Conservation (phyloP, 2,113 vertebrate species). For the Pelecanoides urinatrix region DNA sequence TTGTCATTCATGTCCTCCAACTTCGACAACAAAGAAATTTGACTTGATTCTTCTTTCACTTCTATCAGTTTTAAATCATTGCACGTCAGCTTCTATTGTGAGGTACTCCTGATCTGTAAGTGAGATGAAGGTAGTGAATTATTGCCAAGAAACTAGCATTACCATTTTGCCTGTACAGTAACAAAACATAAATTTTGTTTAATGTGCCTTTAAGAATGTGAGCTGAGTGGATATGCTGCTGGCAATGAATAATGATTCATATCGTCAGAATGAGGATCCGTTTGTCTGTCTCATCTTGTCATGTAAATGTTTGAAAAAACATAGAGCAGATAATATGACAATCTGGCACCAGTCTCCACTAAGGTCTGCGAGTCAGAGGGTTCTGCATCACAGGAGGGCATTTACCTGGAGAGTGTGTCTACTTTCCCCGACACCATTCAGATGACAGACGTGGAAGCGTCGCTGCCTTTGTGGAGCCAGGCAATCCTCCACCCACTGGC, state of each 20-base stretch:
- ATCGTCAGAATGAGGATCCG: background rate
- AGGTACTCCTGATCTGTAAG: background rate
- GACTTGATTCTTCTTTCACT: background rate
- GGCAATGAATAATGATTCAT: background rate
- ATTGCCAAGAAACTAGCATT: background rate
- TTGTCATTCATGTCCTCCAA: background rate
- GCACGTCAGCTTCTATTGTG: background rate
- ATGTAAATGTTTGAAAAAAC: background rate
- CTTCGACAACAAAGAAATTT: background rate
- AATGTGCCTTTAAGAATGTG: slow-evolving; percentile 2
- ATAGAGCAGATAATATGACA: background rate
- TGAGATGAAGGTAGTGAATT: background rate
- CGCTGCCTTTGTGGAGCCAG: background rate
- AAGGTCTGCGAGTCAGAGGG: background rate
- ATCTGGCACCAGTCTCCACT: background rate
- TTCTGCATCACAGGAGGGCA: background rate
- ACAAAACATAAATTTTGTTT: slow-evolving; percentile 7
- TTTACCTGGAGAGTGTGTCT: background rate
- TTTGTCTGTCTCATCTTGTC: slow-evolving; percentile 45
- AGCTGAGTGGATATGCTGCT: background rate
- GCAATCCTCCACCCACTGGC: background rate
- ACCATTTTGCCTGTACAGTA: background rate
- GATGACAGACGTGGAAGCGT: background rate
- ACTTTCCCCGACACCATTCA: background rate
- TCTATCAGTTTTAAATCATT: background rate